Base-by-base conservation (phyloP, 1,140 invertebrate species). In the Oppia nitens region DNA sequence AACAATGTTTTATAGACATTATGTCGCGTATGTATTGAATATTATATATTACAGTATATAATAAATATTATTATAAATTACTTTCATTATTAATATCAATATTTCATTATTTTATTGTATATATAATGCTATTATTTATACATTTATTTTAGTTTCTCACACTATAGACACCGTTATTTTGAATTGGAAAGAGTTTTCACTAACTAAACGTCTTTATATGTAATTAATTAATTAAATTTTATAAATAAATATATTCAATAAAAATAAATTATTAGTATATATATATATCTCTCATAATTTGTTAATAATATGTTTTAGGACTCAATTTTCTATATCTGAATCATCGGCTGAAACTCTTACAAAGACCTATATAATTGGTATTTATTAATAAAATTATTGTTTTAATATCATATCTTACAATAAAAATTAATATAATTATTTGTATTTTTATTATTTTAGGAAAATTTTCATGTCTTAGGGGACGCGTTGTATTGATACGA, bases 1-100 rank as follows among this genome's bases (percentile, higher is more conserved):
- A 60, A 20, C 6, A 20, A 9, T 60, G 59, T 29, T 48, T 11
- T 45, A 60, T 60, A n/a, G 32, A 60, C 47, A 50, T 60, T 24
- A 58, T 25, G 26, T 58, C 17, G 17, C 21, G 59, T 60, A 25
- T n/a, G 47, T 59, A 54, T 23, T 59, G n/a, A n/a, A n/a, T n/a
- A n/a, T n/a, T n/a, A n/a, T n/a, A n/a, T n/a, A n/a, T n/a, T n/a
- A n/a, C n/a, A n/a, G n/a, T n/a, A n/a, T n/a, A n/a, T n/a, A n/a
- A n/a, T n/a, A n/a, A n/a, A n/a, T n/a, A n/a, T n/a, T n/a, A n/a
- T 23, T 14, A 40, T 55, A 17, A 4, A 55, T 40, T 40, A 9
- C 6, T 40, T 40, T 40, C 17, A 9, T 6, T 40, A 40, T 40
- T 9, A 40, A 40, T 40, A 17, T 40, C 6, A 40, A 6, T 9